Evolutionary conservation across 2,797 vertebrate species (phyloP), one percentile per base, ranked within the genome.

Genomic region (Perodicticus potto): DNA sequence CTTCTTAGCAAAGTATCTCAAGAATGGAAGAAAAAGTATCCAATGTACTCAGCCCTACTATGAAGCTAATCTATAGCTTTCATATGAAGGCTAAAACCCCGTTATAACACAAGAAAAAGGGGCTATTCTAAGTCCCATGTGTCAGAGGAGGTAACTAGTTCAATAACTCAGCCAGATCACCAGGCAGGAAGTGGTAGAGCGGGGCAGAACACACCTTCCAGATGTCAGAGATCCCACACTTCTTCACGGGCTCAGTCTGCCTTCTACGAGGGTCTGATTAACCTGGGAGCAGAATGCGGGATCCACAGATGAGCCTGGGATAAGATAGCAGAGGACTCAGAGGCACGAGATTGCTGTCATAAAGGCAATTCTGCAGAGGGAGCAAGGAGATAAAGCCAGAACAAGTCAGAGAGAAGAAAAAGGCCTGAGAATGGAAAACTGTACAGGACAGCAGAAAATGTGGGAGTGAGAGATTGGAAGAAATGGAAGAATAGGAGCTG

Each of bases 151-250:
- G 14, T 89, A 85, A 76, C 34, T 29, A 83, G 70, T 49, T 91
- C 81, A 77, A 55, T 89, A 83, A 43, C 70, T 86, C 43, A 25
- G 45, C 57, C 43, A 83, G 59, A 32, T 92, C 69, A 86, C 40
- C n/a, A 95, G 70, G 27, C 55, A 90, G 88, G 87, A 90, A 90
- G 73, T 83, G 57, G 81, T 55, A 34, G 84, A 91, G 70, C 11
- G 27, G 86, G 72, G 57, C 34, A 32, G 73, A 93, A 65, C 37
- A 23, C 8, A 76, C 57, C 84, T 87, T 80, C 27, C 63, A 65
- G 59, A 53, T 25, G 67, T 94, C 76, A 84, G 43, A 91, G 83
- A 12, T 3, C 0, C 80, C 34, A 34, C 73, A 81, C 37, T 91
- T 25, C 55, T 27, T 73, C 17, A 43, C 40, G 69, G n/a, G 49